Percentiles rank a stretch among this genome's conserved stretches.
phyloP scores from a whole-genome alignment of 2,113 vertebrate genomes.

The Trogon melanurus region DNA sequence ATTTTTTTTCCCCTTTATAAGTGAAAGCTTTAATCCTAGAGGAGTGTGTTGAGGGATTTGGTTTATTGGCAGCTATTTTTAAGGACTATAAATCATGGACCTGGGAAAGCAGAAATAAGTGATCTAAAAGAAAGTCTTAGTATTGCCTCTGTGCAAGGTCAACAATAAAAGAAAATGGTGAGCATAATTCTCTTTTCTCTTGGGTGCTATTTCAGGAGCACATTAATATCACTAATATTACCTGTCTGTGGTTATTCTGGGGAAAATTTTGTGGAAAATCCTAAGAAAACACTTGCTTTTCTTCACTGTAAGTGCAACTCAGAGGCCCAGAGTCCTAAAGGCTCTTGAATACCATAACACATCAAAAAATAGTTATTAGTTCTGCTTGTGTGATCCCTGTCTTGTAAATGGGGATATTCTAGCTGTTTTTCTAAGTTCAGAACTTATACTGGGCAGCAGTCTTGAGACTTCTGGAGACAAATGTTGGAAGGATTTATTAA shows the following conservation, averaged over 20 bases:
- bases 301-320: background rate
- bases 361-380: background rate
- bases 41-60: background rate
- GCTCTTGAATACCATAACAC: background rate
- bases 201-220: background rate
- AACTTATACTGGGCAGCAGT: background rate
- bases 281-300: background rate
- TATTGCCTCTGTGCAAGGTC: background rate
- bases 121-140: constrained; percentile 9
- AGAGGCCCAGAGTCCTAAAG: background rate
- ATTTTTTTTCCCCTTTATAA: background rate
- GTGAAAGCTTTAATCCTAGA: background rate
- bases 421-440: background rate
- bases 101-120: constrained; percentile 9
- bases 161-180: constrained; percentile 21
- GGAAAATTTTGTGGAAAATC: background rate
- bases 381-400: background rate
- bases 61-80: constrained; percentile 23
- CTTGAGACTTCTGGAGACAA: background rate
- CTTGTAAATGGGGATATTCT: background rate
- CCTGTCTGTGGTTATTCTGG: background rate
- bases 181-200: background rate
- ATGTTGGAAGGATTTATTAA: background rate
- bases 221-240: background rate
- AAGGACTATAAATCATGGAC: constrained; percentile 4